These are phyloP conservation scores for Cataglyphis altisquamis DNA, from an alignment of 2,888 invertebrate genomes.

Conservation along the genomic window DNA sequence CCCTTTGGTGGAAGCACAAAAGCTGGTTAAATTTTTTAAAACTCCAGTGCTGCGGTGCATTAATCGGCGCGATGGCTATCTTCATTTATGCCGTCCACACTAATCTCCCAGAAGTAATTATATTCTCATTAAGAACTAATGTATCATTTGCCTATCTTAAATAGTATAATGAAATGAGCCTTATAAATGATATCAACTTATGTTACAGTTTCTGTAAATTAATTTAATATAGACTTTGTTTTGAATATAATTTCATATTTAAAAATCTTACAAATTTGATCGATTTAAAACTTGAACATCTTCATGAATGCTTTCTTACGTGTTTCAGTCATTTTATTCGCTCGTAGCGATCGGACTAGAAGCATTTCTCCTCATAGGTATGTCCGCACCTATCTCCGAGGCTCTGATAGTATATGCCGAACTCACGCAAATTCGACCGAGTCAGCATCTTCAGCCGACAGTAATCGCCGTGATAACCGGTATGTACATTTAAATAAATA, in stretches of 20 bases:
- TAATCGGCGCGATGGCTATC: slow-evolving; percentile 91
- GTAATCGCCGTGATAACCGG: slow-evolving; percentile 91
- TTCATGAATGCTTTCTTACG: background rate
- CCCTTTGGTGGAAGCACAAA: slow-evolving; percentile 87
- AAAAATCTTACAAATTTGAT: slow-evolving; percentile 3
- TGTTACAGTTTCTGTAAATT: background rate
- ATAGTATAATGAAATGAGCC: background rate
- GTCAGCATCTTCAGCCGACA: slow-evolving; percentile 88
- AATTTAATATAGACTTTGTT: background rate
- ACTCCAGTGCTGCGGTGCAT: slow-evolving; percentile 90
- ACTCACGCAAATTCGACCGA: slow-evolving; percentile 88
- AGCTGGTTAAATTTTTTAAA: slow-evolving; percentile 90
- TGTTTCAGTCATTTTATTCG: slow-evolving; percentile 88
- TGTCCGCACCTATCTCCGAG: slow-evolving; percentile 91
- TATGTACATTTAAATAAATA: slow-evolving; percentile 75
- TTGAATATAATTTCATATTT: background rate
- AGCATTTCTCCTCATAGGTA: slow-evolving; percentile 89
- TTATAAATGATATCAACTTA: background rate
- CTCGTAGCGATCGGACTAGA: slow-evolving; percentile 89
- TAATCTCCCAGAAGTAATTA: slow-evolving; percentile 83
- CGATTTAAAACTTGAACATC: background rate
- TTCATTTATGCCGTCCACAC: slow-evolving; percentile 85
- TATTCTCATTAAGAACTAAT: background rate
- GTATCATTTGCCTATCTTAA: background rate
- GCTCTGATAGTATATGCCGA: slow-evolving; percentile 91